These are phyloP conservation scores for Pseudotriccus pelzelni DNA, from an alignment of 2,797 vertebrate genomes.

Conservation along the genomic window DNA sequence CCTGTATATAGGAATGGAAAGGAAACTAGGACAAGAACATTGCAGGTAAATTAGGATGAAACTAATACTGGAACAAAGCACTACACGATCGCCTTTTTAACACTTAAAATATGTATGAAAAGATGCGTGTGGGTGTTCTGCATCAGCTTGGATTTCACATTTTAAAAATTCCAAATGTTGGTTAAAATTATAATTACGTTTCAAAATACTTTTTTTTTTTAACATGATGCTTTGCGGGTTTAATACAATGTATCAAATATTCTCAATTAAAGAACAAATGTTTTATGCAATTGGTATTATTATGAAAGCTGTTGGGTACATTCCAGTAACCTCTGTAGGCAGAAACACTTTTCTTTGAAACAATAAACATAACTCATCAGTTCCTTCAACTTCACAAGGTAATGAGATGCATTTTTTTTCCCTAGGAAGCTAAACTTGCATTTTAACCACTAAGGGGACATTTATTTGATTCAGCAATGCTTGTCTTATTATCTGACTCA, in stretches of 20 bases:
- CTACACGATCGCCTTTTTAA: neutral
- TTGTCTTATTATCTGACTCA: neutral
- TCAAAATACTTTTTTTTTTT: neutral
- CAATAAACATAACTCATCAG: neutral
- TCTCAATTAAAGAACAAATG: conserved; percentile 9
- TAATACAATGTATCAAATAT: neutral
- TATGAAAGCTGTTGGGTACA: neutral
- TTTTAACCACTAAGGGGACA: neutral
- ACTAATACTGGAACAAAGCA: neutral
- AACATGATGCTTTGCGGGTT: neutral
- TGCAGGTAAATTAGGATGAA: neutral
- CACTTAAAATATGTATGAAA: neutral
- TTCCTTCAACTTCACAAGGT: neutral
- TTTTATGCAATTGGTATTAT: neutral
- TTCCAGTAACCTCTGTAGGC: neutral
- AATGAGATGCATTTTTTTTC: neutral
- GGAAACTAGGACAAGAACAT: neutral
- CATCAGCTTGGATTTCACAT: neutral
- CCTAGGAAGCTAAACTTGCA: neutral
- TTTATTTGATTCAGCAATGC: neutral
- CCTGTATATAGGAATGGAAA: neutral
- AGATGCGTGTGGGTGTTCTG: neutral
- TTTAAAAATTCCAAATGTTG: neutral
- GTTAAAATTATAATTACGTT: conserved; percentile 24
- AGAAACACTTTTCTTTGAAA: neutral